A percentile compares a stretch with the other conserved stretches of the same genome.
phyloP scores from a whole-genome alignment of 2,888 invertebrate species.

The Hybos culiciformis region DNA sequence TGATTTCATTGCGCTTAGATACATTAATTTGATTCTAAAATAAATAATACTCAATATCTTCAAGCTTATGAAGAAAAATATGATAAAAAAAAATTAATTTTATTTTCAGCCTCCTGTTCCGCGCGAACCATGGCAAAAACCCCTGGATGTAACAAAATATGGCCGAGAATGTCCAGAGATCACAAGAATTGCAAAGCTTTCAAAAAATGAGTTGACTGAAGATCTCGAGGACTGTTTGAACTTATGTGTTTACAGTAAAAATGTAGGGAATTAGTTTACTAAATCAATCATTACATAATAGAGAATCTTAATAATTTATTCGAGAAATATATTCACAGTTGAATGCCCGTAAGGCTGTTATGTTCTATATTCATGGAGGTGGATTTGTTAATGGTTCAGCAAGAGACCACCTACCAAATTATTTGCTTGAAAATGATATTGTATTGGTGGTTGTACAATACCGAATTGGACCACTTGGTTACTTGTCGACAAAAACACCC shows the following conservation, averaged over 20 bases:
- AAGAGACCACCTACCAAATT: constrained; percentile 29
- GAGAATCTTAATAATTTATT: neutral
- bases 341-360: constrained; percentile 27
- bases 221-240: constrained; percentile 33
- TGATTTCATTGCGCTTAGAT: too few species aligned
- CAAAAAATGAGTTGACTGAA: constrained; percentile 14
- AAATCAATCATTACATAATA: neutral
- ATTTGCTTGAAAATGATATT: constrained; percentile 37
- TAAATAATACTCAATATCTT: too few species aligned
- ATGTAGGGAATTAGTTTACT: constrained; percentile 19
- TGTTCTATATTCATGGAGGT: constrained; percentile 37
- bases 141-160: constrained; percentile 22
- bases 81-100: too few species aligned
- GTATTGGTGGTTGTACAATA: constrained; percentile 39
- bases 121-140: constrained; percentile 25
- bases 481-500: constrained; percentile 37
- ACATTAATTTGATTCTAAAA: too few species aligned
- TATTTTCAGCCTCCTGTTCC: constrained; percentile 27
- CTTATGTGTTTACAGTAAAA: constrained; percentile 31
- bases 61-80: too few species aligned
- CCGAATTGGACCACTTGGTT: constrained; percentile 39
- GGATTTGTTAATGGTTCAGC: constrained; percentile 33
- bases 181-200: constrained; percentile 18
- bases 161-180: constrained; percentile 29
- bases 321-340: constrained; percentile 16